Evolutionary conservation across 2,797 vertebrate species (phyloP), one percentile per base, ranked within the genome.

Genomic region (Fistularia tabacaria): DNA sequence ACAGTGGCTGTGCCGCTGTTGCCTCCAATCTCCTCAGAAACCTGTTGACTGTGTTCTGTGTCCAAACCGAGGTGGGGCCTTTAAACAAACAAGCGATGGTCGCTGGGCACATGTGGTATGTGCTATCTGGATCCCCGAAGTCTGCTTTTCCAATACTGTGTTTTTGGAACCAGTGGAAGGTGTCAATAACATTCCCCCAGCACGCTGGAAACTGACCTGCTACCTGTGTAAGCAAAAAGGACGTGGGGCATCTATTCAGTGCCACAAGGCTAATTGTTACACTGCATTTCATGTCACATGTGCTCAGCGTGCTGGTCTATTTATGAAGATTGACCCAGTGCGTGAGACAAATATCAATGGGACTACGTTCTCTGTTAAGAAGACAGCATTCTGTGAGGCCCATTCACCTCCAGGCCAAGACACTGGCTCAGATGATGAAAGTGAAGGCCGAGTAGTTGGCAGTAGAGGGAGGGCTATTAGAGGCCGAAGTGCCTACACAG

Each of bases 311-410:
- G 94, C 95, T 0, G 97, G 96, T 8, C 90, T 99, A 51, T 98
- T 98, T 78, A 98, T 99, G 97, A 99, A 98, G 89, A 98, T 99
- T 0, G 96, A 99, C 43, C 96, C 97, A 9, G 94, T 98, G 76
- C 90, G 95, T 10, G 97, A 98, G 84, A 98, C 93, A 25, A 91
- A 90, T 51, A 60, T 94, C 72, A 95, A 97, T 0, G 95, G 95
- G 48, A 99, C 94, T 0, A 98, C 92, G 0, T 98, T 98, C 79
- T 94, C 94, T 0, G 96, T 99, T 44, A 96, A 95, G 72, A 99
- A 99, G 82, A 98, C 96, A 0, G 97, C 96, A 2, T 99, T 92
- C 76, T 99, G 97, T 38, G 95, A 90, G 75, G 91, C 86, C 10
- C 97, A 99, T 72, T 96, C 94, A 0, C 97, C 97, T 0, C 89